Evolutionary conservation across 2,888 invertebrate genomes (phyloP), one percentile per base, ranked within the genome.

Genomic region (Busseola fusca): DNA sequence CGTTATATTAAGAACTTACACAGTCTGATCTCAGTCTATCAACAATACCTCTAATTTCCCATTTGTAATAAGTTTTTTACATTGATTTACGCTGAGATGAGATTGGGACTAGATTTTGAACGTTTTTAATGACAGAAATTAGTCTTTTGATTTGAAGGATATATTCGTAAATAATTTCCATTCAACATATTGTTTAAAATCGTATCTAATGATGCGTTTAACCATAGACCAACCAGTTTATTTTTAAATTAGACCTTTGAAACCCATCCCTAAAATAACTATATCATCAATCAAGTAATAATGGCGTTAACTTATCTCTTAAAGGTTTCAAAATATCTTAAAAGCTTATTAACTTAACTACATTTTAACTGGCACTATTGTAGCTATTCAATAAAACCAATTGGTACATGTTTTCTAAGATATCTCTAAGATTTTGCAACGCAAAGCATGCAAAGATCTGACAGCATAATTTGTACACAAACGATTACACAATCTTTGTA

Each of bases 401-500:
- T 72, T 42, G 27, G 45, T 45, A n/a, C 14, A 56, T 54, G 71
- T 37, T 56, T 45, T 50, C 21, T 70, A 3, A n/a, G n/a, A 48
- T 69, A 69, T 14, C 16, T 60, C 0, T 4, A 27, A 52, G 63
- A 50, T 57, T 58, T 10, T 27, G 27, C 65, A 60, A 73, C 18
- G 58, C 60, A 69, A 74, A 64, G 18, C 45, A 56, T 54, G 50
- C 60, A 50, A 56, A 69, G 45, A 66, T 58, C 56, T 68, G 64
- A 45, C 59, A n/a, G 52, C 71, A 68, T 59, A 78, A 56, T 58
- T 76, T 48, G 65, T 25, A 18, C 45, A 65, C 48, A 40, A 67
- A 52, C 27, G 40, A 66, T 72, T 79, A 68, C 72, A 72, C 65
- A 79, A 72, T 68, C 48, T 64, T 30, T 50, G 25, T 30, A 34